Evolutionary conservation across 2,113 vertebrate genomes (phyloP), one percentile per base, ranked within the genome.

Genomic region (Muntiacus reevesi): DNA sequence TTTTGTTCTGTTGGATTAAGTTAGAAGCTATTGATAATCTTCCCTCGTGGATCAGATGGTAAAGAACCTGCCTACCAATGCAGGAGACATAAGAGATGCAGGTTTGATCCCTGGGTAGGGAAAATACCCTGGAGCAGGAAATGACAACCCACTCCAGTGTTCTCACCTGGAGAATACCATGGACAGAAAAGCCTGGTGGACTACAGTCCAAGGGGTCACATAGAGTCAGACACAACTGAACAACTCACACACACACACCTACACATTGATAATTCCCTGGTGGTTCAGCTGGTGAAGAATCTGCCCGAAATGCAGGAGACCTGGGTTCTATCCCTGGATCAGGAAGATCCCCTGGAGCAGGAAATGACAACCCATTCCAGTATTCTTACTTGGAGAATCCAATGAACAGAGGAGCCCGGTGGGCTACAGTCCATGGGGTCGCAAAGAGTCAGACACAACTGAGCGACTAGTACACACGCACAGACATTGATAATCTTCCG

Each of bases 291-390:
- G 33, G 7, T n/a, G 17, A 67, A 67, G 62, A 67, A 71, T 71
- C 9, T 71, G 64, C 64, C 19, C 36, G 17, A 9, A 21, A 11
- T 36, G 17, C 64, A 71, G 64, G n/a, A 71, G 64, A 71, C 64
- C n/a, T 0, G 1, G 64, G 67, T 36, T 71, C 9, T 1, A 36
- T 21, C 64, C 67, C n/a, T 71, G n/a, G 19, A 23, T 36, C 0
- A 19, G n/a, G n/a, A 71, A 36, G n/a, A 40, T 40, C n/a, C 67
- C n/a, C 67, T 36, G 19, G n/a, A 71, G 67, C 8, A 71, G n/a
- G n/a, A 43, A 76, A 43, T 43, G 36, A 1, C 36, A 76, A 14
- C 12, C 36, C 36, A 43, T 3, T 76, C 23, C 23, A 76, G 21
- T 76, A 7, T 7, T 76, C 36, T 76, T 43, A 12, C 23, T 23